These are phyloP conservation scores for Drosophila helvetica DNA, from an alignment of 2,888 invertebrate genomes.

Conservation along the genomic window DNA sequence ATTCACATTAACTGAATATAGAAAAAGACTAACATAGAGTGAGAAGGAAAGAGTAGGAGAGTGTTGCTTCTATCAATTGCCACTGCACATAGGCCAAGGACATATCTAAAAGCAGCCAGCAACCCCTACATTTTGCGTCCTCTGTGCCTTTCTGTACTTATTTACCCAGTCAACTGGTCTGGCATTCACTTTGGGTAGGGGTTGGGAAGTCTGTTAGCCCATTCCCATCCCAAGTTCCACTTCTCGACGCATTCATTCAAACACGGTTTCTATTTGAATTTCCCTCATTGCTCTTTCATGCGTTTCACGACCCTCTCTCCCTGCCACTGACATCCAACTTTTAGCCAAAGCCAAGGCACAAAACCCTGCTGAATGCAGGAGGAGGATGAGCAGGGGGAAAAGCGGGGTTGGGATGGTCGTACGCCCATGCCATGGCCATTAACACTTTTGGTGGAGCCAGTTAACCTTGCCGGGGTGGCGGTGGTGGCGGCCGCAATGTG, in stretches of 20 bases:
- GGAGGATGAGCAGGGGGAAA: not conserved
- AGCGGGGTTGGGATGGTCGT: not conserved
- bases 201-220: not conserved
- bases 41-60: not conserved
- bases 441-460: slow-evolving; percentile 10
- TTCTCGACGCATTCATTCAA: slow-evolving; percentile 60
- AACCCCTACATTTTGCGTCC: slow-evolving; percentile 6
- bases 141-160: slow-evolving; percentile 41
- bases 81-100: slow-evolving; percentile 45
- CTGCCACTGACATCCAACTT: slow-evolving; percentile 36
- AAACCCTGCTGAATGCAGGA: not conserved
- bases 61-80: slow-evolving; percentile 28
- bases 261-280: slow-evolving; percentile 51
- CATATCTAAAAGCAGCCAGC: slow-evolving; percentile 20
- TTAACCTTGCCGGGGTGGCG: slow-evolving; percentile 30
- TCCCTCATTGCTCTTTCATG: slow-evolving; percentile 64
- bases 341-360: slow-evolving; percentile 36
- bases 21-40: not conserved
- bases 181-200: slow-evolving; percentile 44
- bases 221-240: slow-evolving; percentile 12
- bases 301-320: slow-evolving; percentile 55
- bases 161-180: slow-evolving; percentile 62
- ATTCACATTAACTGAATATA: slow-evolving; percentile 20
- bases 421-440: not conserved
- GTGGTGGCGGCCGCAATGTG: slow-evolving; percentile 19